Evolutionary conservation across 2,888 invertebrate species (phyloP), one percentile per base, ranked within the genome.

Genomic region (Cheilosia urbana): DNA sequence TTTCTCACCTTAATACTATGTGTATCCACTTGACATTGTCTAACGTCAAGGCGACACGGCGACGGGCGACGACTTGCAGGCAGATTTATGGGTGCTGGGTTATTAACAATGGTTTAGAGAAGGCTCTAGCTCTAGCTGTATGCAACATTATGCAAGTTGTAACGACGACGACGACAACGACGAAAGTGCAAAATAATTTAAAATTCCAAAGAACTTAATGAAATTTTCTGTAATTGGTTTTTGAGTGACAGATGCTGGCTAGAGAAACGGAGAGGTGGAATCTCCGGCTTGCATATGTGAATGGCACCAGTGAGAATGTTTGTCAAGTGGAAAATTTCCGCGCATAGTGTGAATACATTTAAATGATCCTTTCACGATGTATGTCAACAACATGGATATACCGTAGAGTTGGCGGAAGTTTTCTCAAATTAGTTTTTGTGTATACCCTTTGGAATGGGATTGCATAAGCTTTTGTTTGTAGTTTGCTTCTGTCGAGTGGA

Each of bases 121-220:
- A 55, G 42, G 45, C 24, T 11, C 5, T 21, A 13, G 4, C 4
- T 13, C 2, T 27, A 21, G 15, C 13, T 51, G 24, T 30, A 37
- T 24, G 40, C 40, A 37, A 30, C 11, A 24, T 17, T 11, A 24
- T 13, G 15, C n/a, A 34, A 19, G 34, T 34, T 72, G 63, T 57
- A 69, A 40, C 60, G 21, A 60, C 51, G 5, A 42, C 34, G 65
- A 40, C 60, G 21, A 60, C 51, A 2, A 42, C 27, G 65, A 62
- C 42, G 30, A 60, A 83, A 78, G 55, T 78, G 73, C 42, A 68
- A 83, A 78, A 83, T 83, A 78, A 73, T 83, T 78, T 83, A 78
- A 83, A 78, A 83, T 78, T 83, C 78, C 83, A 69, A 53, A 72
- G 77, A 62, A 83, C 83, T 78, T 78, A 83, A 83, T 83, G 78